A percentile compares a stretch with the other conserved stretches of the same genome.
Conservation (phyloP, 2,888 invertebrate species). For the Cryptus armator region DNA sequence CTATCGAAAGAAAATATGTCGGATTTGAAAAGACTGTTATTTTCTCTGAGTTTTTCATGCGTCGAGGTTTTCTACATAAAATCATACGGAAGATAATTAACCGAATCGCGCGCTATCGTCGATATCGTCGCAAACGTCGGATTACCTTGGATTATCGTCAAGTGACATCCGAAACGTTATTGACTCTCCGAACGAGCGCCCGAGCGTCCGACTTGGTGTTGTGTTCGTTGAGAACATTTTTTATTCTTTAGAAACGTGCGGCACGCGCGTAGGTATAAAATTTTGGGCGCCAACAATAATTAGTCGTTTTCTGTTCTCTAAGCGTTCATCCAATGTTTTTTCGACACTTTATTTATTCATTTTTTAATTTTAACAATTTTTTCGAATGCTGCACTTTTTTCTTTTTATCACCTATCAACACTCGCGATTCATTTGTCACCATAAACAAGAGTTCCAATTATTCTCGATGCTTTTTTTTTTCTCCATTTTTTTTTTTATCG, state of each 20-base stretch:
- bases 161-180: conserved; percentile 80
- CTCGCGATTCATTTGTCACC: neutral
- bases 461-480: neutral
- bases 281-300: conserved; percentile 15
- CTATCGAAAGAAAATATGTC: too few relatives aligned
- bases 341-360: neutral
- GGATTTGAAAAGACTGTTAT: too few relatives aligned
- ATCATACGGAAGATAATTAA: conserved; percentile 70
- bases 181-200: conserved; percentile 62
- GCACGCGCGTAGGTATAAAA: conserved; percentile 36
- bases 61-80: conserved; percentile 53
- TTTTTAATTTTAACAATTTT: neutral
- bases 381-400: neutral
- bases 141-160: conserved; percentile 80
- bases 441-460: neutral
- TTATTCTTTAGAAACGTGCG: conserved; percentile 65
- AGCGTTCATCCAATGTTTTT: neutral
- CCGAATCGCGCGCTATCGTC: conserved; percentile 68
- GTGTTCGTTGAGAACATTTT: conserved; percentile 74
- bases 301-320: neutral
- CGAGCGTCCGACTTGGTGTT: conserved; percentile 18
- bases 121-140: conserved; percentile 76
- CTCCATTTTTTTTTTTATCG: neutral
- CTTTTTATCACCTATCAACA: neutral
- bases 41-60: too few relatives aligned